These are phyloP conservation scores for Rhineura floridana DNA, from an alignment of 2,113 vertebrate genomes.

Conservation along the genomic window DNA sequence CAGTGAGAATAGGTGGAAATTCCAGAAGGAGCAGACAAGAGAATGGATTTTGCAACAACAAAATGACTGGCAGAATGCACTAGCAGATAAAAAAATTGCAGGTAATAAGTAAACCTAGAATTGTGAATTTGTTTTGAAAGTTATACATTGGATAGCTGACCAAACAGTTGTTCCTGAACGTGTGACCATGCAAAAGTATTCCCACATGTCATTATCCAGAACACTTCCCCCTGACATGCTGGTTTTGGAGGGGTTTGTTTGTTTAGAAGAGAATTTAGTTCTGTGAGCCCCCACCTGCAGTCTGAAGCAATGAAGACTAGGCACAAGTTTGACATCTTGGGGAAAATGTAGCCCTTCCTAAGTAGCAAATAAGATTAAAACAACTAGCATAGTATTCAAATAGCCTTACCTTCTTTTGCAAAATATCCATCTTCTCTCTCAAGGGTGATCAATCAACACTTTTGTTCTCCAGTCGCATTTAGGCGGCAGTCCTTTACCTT, in stretches of 20 bases:
- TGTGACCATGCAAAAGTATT: neutral
- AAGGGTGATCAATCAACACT: neutral
- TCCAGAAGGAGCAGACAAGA: constrained; percentile 85
- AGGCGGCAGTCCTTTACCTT: too few relatives aligned
- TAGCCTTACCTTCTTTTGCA: too few relatives aligned
- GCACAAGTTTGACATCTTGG: neutral
- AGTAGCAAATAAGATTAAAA: neutral
- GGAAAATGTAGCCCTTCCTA: neutral
- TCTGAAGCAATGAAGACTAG: neutral
- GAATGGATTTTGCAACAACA: constrained; percentile 88
- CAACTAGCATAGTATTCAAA: neutral
- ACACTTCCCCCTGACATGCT: neutral
- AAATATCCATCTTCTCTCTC: neutral
- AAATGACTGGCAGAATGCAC: constrained; percentile 67
- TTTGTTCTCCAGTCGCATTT: too few relatives aligned
- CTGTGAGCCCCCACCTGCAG: neutral
- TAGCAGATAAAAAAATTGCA: constrained; percentile 67
- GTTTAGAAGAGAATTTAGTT: neutral
- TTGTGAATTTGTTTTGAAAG: neutral
- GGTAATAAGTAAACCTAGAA: constrained; percentile 67
- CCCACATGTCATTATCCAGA: neutral
- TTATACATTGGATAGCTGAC: neutral
- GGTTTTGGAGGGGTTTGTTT: neutral
- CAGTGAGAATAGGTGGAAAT: constrained; percentile 67
- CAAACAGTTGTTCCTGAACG: neutral